phyloP scores from a whole-genome alignment of 1,140 invertebrate species.

The Panonychus citri region DNA sequence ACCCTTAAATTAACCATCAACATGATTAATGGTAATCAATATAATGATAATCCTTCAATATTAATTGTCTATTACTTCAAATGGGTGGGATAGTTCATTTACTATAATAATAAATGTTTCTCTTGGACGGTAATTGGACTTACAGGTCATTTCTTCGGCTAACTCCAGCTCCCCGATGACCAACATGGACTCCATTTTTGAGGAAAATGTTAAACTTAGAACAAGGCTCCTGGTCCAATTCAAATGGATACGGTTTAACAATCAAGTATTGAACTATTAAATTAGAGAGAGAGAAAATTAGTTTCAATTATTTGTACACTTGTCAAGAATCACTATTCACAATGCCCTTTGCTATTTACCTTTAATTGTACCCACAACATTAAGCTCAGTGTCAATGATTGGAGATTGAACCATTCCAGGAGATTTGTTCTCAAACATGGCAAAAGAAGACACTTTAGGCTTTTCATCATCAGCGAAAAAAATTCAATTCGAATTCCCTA shows the following conservation, averaged over 20 bases:
- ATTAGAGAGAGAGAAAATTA: too few relatives aligned
- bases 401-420: background rate
- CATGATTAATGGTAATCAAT: too few relatives aligned
- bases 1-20: too few relatives aligned
- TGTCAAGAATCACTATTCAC: too few relatives aligned
- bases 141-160: constrained; percentile 20
- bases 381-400: background rate
- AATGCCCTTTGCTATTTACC: too few relatives aligned
- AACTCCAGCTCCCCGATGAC: constrained; percentile 63
- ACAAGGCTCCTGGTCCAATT: background rate
- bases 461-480: background rate
- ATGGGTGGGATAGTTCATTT: too few relatives aligned
- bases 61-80: too few relatives aligned
- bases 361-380: background rate
- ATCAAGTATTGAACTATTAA: background rate
- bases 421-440: background rate
- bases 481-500: background rate
- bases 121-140: too few relatives aligned
- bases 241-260: background rate
- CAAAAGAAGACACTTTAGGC: background rate
- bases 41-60: too few relatives aligned
- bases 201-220: background rate
- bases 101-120: too few relatives aligned
- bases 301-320: too few relatives aligned
- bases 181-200: constrained; percentile 19